A percentile compares a stretch with the other conserved stretches of the same genome.
Conservation (phyloP, 1,140 invertebrate genomes). For the Neodiprion lecontei region DNA sequence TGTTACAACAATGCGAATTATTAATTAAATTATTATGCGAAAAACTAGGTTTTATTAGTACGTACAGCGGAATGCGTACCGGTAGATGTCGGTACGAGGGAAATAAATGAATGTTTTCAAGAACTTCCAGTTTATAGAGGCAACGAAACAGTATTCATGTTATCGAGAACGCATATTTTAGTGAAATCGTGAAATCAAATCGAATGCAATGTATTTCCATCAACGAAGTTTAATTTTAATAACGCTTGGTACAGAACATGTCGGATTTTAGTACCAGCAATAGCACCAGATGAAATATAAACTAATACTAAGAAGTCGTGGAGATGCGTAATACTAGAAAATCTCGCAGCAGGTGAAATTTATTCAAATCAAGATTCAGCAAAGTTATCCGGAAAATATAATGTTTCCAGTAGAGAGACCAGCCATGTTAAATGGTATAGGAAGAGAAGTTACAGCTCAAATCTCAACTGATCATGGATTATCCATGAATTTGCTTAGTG, state of each 20-base stretch:
- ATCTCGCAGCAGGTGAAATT: slow-evolving; percentile 7
- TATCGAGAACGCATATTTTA: slow-evolving; percentile 5
- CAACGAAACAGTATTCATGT: slow-evolving; percentile 10
- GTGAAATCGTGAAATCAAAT: neutral
- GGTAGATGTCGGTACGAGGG: neutral
- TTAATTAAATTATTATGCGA: neutral
- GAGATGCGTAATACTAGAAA: neutral
- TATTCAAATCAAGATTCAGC: neutral
- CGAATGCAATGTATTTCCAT: neutral
- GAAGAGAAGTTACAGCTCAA: neutral
- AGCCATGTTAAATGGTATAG: neutral
- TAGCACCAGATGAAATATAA: neutral
- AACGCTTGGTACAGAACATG: neutral
- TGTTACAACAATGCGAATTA: neutral
- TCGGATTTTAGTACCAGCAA: neutral
- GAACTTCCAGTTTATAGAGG: slow-evolving; percentile 13
- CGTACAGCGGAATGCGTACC: neutral
- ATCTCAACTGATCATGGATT: no score
- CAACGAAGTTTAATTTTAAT: neutral
- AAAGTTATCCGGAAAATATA: neutral
- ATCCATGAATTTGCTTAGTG: neutral
- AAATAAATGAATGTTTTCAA: slow-evolving; percentile 11
- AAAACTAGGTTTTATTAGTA: neutral
- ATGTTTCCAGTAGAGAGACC: slow-evolving; percentile 16
- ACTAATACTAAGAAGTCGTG: neutral